Evolutionary conservation across 1,140 invertebrate genomes (phyloP).

Genomic region (Trichonephila clavata): DNA sequence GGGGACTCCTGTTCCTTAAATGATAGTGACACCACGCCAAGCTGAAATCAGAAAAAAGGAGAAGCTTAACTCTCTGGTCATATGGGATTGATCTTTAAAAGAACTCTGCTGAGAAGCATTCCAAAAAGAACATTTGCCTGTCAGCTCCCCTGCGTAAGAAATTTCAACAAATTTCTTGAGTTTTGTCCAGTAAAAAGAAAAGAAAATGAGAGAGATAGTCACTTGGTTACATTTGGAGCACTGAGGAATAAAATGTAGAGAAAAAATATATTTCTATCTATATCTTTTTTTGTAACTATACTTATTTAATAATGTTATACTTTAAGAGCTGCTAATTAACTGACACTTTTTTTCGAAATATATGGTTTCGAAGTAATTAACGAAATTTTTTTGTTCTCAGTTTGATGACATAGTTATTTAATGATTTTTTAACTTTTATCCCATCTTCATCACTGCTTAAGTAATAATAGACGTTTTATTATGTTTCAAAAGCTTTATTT

Average conservation of each 20-base stretch:
- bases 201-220: neutral
- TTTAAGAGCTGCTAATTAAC: neutral
- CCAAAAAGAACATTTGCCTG: neutral
- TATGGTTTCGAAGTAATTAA: neutral
- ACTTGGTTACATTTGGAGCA: neutral
- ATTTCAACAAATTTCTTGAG: neutral
- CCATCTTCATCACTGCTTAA: no score
- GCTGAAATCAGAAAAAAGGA: slow-evolving; percentile 38
- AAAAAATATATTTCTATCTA: neutral
- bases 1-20: neutral
- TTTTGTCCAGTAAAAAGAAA: neutral
- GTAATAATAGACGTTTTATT: no score
- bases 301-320: neutral
- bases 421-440: no score
- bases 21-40: slow-evolving; percentile 52
- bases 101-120: slow-evolving; percentile 16
- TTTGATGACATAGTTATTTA: neutral
- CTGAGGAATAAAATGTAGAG: neutral
- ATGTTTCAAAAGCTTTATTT: no score
- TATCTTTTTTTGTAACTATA: neutral
- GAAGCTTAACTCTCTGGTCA: slow-evolving; percentile 40
- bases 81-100: slow-evolving; percentile 64
- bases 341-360: neutral
- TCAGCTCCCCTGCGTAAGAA: slow-evolving; percentile 8
- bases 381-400: neutral